phyloP scores from a whole-genome alignment of 2,797 vertebrate genomes.

The Enteromius afrohamiltoni region DNA sequence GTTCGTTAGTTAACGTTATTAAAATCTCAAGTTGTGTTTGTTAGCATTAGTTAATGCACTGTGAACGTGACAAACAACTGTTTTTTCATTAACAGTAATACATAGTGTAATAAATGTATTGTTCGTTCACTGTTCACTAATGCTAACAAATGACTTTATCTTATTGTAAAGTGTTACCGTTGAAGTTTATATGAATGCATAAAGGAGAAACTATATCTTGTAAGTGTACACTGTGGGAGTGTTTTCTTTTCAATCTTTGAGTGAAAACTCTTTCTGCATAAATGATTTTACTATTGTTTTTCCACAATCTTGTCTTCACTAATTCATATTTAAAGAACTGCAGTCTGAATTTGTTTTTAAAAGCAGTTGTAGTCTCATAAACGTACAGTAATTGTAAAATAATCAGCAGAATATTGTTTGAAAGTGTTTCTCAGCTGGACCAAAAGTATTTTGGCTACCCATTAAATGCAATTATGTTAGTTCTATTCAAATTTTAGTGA shows the following conservation, averaged over 20 bases:
- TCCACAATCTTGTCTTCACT: background rate
- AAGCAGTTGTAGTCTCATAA: background rate
- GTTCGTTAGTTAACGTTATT: no score
- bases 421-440: background rate
- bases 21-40: no score
- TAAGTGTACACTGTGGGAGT: background rate
- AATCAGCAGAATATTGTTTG: background rate
- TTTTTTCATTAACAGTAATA: no score
- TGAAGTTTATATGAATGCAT: background rate
- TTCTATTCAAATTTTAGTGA: background rate
- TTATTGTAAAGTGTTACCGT: no score
- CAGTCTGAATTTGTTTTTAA: background rate
- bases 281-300: no score
- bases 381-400: background rate
- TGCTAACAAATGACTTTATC: no score
- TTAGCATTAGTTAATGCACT: no score
- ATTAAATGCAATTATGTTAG: background rate
- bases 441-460: background rate
- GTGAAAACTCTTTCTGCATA: no score
- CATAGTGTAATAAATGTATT: no score
- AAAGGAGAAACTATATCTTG: background rate
- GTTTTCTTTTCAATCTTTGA: no score
- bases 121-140: no score
- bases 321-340: background rate
- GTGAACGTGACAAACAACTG: no score